Evolutionary conservation across 2,113 vertebrate genomes (phyloP).

Genomic region (Eublepharis macularius): DNA sequence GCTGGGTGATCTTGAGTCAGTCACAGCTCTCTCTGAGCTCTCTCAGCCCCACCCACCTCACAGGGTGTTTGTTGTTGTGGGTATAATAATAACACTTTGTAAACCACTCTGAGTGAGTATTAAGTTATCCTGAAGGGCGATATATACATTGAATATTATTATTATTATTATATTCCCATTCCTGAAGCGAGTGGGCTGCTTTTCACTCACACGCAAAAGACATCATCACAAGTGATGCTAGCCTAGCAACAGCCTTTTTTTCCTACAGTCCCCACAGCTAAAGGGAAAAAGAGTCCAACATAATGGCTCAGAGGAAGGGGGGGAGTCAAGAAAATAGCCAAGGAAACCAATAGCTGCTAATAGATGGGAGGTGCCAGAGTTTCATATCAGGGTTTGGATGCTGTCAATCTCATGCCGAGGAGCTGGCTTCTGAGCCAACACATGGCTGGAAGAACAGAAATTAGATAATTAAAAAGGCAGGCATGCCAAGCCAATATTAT

Average conservation of each 20-base stretch:
- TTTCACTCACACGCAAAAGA: background rate
- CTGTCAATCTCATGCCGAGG: constrained; percentile 1
- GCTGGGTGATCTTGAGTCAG: too few species aligned
- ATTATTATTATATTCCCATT: too few species aligned
- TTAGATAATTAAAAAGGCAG: background rate
- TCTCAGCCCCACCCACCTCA: too few species aligned
- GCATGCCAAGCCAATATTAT: too few species aligned
- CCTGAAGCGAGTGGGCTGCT: too few species aligned
- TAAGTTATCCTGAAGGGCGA: too few species aligned
- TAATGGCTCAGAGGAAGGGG: background rate
- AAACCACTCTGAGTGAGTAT: too few species aligned
- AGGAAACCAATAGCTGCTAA: background rate
- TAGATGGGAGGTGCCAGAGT: background rate
- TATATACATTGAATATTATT: too few species aligned
- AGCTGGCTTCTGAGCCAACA: background rate
- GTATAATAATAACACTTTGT: too few species aligned
- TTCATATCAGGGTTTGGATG: background rate
- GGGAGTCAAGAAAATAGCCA: background rate
- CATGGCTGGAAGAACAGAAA: constrained; percentile 25
- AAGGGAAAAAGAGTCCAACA: background rate
- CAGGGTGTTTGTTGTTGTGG: too few species aligned
- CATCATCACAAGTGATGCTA: background rate
- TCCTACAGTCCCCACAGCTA: background rate
- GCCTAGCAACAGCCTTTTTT: background rate
- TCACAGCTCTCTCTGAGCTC: too few species aligned